Conservation (phyloP, 1,140 invertebrate genomes). For the Hestina assimilis region DNA sequence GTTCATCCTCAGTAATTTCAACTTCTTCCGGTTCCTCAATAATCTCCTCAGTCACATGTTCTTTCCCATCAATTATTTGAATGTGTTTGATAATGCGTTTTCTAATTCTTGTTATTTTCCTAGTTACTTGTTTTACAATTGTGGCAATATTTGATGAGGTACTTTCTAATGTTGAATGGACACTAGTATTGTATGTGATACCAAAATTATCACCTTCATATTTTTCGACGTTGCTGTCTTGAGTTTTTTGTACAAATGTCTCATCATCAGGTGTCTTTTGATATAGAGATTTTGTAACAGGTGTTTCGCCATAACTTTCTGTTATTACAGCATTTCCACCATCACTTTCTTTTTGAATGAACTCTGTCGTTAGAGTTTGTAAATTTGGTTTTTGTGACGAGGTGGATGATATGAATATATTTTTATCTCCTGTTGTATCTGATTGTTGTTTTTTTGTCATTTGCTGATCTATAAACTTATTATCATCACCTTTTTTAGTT, state of each 20-base stretch:
- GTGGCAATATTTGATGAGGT: slow-evolving; percentile 79
- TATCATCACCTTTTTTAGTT: slow-evolving; percentile 6
- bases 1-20: slow-evolving; percentile 62
- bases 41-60: slow-evolving; percentile 85
- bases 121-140: slow-evolving; percentile 82
- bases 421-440: neutral
- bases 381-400: neutral
- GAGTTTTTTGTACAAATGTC: neutral
- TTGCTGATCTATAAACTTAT: neutral
- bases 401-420: slow-evolving; percentile 1
- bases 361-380: slow-evolving; percentile 24
- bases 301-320: slow-evolving; percentile 30
- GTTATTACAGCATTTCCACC: slow-evolving; percentile 22
- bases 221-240: neutral
- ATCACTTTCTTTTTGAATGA: slow-evolving; percentile 35
- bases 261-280: neutral
- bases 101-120: slow-evolving; percentile 82
- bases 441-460: neutral
- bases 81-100: slow-evolving; percentile 85
- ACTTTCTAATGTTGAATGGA: neutral
- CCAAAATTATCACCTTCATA: neutral
- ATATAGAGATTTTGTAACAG: neutral
- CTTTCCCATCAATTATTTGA: slow-evolving; percentile 88
- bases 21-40: slow-evolving; percentile 85
- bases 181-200: neutral